These are phyloP conservation scores for Marasmarcha lunaedactyla DNA, from an alignment of 2,888 invertebrate species.

Conservation along the genomic window DNA sequence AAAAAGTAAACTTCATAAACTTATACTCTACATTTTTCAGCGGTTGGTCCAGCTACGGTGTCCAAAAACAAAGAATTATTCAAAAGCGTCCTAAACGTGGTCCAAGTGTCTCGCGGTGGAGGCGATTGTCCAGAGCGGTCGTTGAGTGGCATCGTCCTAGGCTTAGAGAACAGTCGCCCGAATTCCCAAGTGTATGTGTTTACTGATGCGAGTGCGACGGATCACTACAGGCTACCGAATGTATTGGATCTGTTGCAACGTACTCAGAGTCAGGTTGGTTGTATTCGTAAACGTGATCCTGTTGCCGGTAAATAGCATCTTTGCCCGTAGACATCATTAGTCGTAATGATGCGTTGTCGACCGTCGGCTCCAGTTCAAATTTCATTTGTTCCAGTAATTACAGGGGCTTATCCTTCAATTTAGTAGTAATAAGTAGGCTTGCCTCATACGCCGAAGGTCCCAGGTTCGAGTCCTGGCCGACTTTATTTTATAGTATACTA, in stretches of 20 bases:
- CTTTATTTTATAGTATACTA: no score
- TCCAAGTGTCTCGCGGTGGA: constrained; percentile 75
- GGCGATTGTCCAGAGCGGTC: constrained; percentile 83
- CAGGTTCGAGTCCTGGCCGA: no score
- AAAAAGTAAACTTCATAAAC: no score
- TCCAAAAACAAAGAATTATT: constrained; percentile 74
- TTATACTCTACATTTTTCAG: constrained; percentile 37
- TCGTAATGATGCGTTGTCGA: no score
- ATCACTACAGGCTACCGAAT: constrained; percentile 71
- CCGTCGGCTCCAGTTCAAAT: no score
- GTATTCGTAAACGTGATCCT: not conserved
- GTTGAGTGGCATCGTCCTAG: constrained; percentile 74
- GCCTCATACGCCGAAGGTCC: no score
- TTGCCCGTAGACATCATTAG: no score
- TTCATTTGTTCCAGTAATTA: no score
- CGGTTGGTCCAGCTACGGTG: constrained; percentile 73
- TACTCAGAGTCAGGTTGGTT: constrained; percentile 77
- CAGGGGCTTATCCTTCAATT: no score
- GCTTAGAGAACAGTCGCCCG: constrained; percentile 74
- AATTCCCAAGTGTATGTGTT: constrained; percentile 81
- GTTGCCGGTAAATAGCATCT: not conserved
- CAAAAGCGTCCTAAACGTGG: constrained; percentile 62
- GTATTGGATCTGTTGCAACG: constrained; percentile 77
- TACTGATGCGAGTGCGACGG: constrained; percentile 80
- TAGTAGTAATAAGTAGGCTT: no score